phyloP scores from a whole-genome alignment of 2,888 invertebrate genomes.

The Hemithea aestivaria region DNA sequence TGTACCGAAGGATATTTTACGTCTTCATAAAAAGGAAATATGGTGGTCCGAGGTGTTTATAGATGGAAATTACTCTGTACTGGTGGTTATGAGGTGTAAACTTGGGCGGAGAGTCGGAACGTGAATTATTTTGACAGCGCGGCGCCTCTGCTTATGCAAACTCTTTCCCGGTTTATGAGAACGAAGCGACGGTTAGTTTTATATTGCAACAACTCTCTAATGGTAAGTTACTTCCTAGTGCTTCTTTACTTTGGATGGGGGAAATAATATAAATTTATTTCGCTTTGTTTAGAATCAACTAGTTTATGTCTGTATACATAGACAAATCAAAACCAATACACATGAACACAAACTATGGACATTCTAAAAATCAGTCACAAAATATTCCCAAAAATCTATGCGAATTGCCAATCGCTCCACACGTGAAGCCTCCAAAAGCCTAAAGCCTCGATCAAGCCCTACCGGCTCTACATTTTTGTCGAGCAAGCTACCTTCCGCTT shows the following conservation, averaged over 20 bases:
- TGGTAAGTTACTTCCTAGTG: not conserved
- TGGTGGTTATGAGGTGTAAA: constrained; percentile 23
- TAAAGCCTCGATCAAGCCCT: constrained; percentile 7
- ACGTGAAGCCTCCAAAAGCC: constrained; percentile 1
- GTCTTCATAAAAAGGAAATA: constrained; percentile 50
- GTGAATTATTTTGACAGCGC: constrained; percentile 22
- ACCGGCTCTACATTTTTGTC: not conserved
- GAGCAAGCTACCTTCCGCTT: constrained; percentile 13
- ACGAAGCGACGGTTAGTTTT: constrained; percentile 9
- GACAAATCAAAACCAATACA: too few species aligned
- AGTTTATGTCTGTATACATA: too few species aligned
- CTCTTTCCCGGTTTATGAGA: constrained; percentile 13
- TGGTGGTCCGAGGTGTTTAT: constrained; percentile 34
- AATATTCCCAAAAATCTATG: too few species aligned
- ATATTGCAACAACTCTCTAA: constrained; percentile 1
- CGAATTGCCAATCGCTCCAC: not conserved
- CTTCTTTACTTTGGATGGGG: too few species aligned
- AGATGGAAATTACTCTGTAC: constrained; percentile 25
- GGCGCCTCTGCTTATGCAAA: constrained; percentile 16
- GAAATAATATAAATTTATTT: too few species aligned
- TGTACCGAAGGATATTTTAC: constrained; percentile 36
- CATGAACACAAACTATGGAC: too few species aligned
- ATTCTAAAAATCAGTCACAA: too few species aligned
- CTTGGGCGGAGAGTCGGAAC: constrained; percentile 15
- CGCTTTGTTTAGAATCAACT: too few species aligned